phyloP scores from a whole-genome alignment of 2,888 invertebrate species.

The Nasonovia ribisnigri region DNA sequence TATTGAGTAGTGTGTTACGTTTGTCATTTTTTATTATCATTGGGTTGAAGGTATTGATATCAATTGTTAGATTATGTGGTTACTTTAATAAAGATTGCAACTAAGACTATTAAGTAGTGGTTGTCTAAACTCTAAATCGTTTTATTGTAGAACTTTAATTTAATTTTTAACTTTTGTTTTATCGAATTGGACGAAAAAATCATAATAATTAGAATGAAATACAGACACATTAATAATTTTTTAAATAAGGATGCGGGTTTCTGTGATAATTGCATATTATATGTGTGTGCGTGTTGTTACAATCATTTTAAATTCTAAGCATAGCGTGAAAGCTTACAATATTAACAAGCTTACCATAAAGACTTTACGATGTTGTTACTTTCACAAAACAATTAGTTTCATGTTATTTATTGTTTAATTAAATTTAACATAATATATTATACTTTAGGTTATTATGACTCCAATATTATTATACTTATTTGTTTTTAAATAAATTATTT shows the following conservation, averaged over 20 bases:
- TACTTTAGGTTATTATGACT: not conserved
- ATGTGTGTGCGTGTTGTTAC: not conserved
- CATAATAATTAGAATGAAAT: not conserved
- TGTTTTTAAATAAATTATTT: constrained; percentile 8
- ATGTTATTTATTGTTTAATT: constrained; percentile 13
- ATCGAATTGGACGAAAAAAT: not conserved
- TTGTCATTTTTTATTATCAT: not conserved
- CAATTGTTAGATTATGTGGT: not conserved
- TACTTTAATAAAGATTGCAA: not conserved
- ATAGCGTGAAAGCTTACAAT: not conserved
- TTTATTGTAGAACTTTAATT: not conserved
- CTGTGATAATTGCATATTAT: not conserved
- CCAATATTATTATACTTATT: not conserved
- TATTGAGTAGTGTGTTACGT: too few relatives aligned
- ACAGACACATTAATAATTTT: not conserved
- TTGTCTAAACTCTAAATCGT: not conserved
- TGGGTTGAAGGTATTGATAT: not conserved
- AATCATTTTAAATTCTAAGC: not conserved
- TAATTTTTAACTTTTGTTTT: not conserved
- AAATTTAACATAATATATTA: not conserved
- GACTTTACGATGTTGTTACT: constrained; percentile 8
- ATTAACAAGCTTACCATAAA: not conserved
- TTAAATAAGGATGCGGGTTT: not conserved
- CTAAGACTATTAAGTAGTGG: not conserved
- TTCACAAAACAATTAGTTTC: not conserved